Base-by-base conservation (phyloP, 2,113 vertebrate species). In the Psittacula cyanocephala region DNA sequence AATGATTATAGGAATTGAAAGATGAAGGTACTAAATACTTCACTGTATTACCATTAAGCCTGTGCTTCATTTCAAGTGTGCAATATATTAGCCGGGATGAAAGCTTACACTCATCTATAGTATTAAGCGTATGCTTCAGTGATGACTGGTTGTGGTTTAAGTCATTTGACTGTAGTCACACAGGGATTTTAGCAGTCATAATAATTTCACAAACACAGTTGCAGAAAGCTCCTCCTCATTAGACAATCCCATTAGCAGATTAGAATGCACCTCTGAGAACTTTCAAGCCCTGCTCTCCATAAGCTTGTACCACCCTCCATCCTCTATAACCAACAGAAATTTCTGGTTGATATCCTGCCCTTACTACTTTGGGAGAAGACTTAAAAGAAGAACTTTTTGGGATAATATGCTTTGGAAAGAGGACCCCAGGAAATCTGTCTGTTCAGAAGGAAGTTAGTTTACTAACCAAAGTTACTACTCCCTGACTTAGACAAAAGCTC, bases 1-100 rank as follows among this genome's bases (percentile, higher is more conserved):
- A 15, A 35, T 7, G 35, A 22, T 14, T 16, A 1, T 1, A 10
- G 18, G 18, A 7, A 12, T 28, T 4, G 19, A 62, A 43, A 33
- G 43, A 6, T 8, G 25, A 76, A 57, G 53, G 31, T 19, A 59
- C 9, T 31, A 81, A 86, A 57, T 25, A 18, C 18, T 17, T 57
- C 24, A 17, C 20, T 25, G 14, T 55, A 29, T 27, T n/a, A 33
- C 62, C 49, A 35, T 17, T 7, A 6, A 50, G 24, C 7, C 57
- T 10, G 37, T 1, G 1, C 60, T 17, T 23, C 3, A 7, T 17
- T 37, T 82, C 52, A 15, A 55, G 19, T 0, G 18, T 1, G 10
- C 12, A 84, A 0, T 4, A 46, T 5, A 10, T 25, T 11, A 64
- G 44, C 20, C 43, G 52, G 68, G 28, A 22, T 37, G 31, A n/a